Conservation (phyloP, 2,113 vertebrate species). For the Pachycephala philippinensis region DNA sequence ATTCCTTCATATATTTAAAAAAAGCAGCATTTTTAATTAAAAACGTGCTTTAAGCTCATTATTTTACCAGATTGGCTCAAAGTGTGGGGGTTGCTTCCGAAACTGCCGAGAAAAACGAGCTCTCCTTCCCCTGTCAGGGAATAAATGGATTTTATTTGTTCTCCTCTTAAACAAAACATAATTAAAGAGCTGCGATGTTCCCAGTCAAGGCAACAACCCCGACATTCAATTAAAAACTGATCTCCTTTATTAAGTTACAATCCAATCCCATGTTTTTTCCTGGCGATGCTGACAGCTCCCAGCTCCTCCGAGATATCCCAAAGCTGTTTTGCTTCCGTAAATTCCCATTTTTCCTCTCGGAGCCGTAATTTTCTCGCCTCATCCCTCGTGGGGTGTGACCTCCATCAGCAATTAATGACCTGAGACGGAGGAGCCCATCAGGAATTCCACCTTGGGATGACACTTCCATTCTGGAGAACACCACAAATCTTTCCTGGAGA, state of each 20-base stretch:
- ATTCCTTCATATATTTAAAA: neutral
- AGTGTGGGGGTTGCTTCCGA: neutral
- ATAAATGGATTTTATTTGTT: constrained; percentile 40
- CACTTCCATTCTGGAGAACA: neutral
- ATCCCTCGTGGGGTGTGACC: neutral
- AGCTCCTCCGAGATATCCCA: neutral
- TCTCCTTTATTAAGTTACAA: constrained; percentile 45
- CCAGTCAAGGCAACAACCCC: neutral
- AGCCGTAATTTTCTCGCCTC: neutral
- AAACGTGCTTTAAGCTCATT: neutral
- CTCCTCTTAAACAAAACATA: constrained; percentile 29
- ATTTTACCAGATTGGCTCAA: neutral
- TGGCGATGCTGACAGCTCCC: neutral
- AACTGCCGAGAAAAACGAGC: neutral
- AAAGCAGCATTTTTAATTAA: neutral
- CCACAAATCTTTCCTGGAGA: neutral
- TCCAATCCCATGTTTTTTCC: constrained; percentile 19
- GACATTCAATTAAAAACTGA: constrained; percentile 52
- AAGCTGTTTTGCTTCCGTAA: neutral
- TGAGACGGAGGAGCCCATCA: neutral
- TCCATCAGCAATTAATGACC: constrained; percentile 12
- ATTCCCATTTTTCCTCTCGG: neutral
- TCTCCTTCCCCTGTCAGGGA: neutral
- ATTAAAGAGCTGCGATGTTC: constrained; percentile 42
- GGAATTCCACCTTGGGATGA: neutral